Evolutionary conservation across 2,888 invertebrate genomes (phyloP).

Genomic region (Pterostichus madidus): DNA sequence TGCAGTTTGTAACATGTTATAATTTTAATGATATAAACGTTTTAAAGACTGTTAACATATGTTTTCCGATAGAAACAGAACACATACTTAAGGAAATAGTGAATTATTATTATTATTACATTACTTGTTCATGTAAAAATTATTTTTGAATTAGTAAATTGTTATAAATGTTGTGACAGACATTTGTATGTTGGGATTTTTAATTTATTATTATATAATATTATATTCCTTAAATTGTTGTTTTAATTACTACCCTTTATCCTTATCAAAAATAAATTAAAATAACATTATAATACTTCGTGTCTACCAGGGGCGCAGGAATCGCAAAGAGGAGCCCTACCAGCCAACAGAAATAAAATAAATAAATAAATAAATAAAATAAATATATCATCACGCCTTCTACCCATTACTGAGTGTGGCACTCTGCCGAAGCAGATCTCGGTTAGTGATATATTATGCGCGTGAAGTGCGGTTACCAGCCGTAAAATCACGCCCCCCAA

Average conservation of each 20-base stretch:
- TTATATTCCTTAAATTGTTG: conserved; percentile 61
- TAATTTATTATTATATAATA: conserved; percentile 66
- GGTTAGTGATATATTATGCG: too few species aligned
- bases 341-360: too few species aligned
- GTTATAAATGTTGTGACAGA: conserved; percentile 66
- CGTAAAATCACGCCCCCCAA: too few species aligned
- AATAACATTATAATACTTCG: too few species aligned
- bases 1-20: conserved; percentile 34
- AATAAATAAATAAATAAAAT: too few species aligned
- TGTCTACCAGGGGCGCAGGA: too few species aligned
- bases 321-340: too few species aligned
- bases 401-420: too few species aligned
- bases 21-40: conserved; percentile 43
- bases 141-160: conserved; percentile 63
- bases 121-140: conserved; percentile 59
- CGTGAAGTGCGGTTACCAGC: too few species aligned
- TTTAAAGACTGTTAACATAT: conserved; percentile 62
- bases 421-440: too few species aligned
- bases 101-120: conserved; percentile 50
- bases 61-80: conserved; percentile 64
- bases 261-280: background rate
- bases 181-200: conserved; percentile 67
- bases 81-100: conserved; percentile 59
- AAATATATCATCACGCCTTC: too few species aligned
- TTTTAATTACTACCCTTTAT: conserved; percentile 18